Evolutionary conservation across 2,888 invertebrate genomes (phyloP).

Genomic region (Parnassius smintheus): DNA sequence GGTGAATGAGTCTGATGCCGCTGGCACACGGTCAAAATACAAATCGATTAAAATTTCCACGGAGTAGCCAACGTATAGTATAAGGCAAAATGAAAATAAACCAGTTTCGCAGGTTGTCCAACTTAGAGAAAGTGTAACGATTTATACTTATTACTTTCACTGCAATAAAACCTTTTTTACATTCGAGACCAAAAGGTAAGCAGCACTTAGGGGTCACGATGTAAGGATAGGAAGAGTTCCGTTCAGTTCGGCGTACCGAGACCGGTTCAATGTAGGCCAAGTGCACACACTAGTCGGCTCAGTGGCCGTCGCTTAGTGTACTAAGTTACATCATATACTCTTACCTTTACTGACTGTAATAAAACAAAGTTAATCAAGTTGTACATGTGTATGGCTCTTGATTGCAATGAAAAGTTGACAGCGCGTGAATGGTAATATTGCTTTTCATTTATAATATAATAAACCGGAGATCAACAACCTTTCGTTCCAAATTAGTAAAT

Average conservation of each 20-base stretch:
- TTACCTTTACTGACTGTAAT: conserved; percentile 43
- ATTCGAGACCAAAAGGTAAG: conserved; percentile 5
- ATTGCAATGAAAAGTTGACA: neutral
- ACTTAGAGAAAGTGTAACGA: conserved; percentile 54
- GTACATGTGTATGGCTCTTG: conserved; percentile 29
- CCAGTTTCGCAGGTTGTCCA: conserved; percentile 29
- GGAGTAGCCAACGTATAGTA: conserved; percentile 14
- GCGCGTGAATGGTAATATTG: neutral
- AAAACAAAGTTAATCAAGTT: conserved; percentile 47
- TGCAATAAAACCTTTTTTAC: conserved; percentile 29
- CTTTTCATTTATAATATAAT: neutral
- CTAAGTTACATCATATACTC: conserved; percentile 53
- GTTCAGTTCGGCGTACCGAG: conserved; percentile 33
- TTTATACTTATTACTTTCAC: conserved; percentile 55
- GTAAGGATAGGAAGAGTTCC: conserved; percentile 56
- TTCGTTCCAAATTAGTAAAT: neutral
- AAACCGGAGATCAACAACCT: neutral
- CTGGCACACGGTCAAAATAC: too few species aligned
- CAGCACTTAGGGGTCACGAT: conserved; percentile 25
- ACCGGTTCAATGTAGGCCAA: conserved; percentile 67
- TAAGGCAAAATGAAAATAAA: conserved; percentile 25
- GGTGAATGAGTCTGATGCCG: too few species aligned
- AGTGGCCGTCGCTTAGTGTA: conserved; percentile 29
- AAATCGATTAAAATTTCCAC: conserved; percentile 4
- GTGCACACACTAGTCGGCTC: conserved; percentile 50